Conservation (phyloP, 2,888 invertebrate species). For the Cacoxenus indagator region DNA sequence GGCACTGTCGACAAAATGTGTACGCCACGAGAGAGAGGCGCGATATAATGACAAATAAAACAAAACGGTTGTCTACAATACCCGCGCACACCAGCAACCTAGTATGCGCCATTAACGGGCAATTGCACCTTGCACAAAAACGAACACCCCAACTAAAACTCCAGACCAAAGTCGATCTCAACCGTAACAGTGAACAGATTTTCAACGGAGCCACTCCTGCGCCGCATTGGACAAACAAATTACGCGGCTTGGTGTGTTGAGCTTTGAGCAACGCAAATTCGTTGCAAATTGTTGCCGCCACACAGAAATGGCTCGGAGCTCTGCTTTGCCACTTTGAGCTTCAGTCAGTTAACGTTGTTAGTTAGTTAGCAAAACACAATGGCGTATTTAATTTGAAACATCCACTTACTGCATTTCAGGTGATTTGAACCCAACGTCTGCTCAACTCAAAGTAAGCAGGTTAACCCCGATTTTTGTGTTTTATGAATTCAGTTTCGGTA, state of each 20-base stretch:
- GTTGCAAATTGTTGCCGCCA: neutral
- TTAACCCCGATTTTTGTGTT: too few species aligned
- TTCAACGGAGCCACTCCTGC: neutral
- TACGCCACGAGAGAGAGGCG: too few species aligned
- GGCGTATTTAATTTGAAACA: constrained; percentile 16
- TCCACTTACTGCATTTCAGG: neutral
- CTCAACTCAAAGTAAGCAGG: constrained; percentile 5
- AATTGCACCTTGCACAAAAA: neutral
- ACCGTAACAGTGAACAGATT: neutral
- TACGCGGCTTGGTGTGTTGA: constrained; percentile 11
- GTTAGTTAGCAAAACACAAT: neutral
- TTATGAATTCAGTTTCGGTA: too few species aligned
- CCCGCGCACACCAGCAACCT: neutral
- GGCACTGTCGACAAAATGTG: neutral
- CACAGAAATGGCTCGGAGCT: too few species aligned
- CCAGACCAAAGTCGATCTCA: neutral
- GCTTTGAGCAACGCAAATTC: neutral
- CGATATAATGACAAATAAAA: too few species aligned
- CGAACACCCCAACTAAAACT: neutral
- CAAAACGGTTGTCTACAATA: too few species aligned
- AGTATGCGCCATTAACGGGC: neutral
- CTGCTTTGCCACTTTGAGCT: neutral
- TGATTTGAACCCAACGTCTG: neutral
- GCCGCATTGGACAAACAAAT: constrained; percentile 12
- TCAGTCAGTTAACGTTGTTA: neutral